phyloP scores from a whole-genome alignment of 2,113 vertebrate genomes.

The Xenopus borealis region DNA sequence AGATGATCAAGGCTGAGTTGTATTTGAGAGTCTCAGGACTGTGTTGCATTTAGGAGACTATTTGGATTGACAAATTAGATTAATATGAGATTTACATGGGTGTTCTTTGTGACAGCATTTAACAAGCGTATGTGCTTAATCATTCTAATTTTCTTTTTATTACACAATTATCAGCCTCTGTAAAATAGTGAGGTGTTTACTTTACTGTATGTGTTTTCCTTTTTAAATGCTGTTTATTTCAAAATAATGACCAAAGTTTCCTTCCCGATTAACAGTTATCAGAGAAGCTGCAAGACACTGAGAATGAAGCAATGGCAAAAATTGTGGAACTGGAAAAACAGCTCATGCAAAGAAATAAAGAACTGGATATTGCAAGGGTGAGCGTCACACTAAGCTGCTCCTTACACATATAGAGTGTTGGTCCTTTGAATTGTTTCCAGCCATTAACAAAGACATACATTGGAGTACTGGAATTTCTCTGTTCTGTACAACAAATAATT shows the following conservation, averaged over 20 bases:
- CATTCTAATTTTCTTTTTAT: no score
- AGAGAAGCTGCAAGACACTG: constrained; percentile 90
- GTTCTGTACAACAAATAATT: not conserved
- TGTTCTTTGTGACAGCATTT: no score
- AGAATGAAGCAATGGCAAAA: constrained; percentile 97
- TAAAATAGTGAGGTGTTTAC: no score
- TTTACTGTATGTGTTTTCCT: not conserved
- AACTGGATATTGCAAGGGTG: constrained; percentile 88
- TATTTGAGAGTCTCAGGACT: no score
- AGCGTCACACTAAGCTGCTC: constrained; percentile 43
- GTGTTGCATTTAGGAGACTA: no score
- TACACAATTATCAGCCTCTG: no score
- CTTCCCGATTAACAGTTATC: constrained; percentile 68
- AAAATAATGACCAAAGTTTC: not conserved
- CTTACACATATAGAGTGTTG: not conserved
- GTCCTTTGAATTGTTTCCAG: not conserved
- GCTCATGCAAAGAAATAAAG: constrained; percentile 97
- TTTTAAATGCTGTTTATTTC: not conserved
- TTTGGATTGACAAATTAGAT: no score
- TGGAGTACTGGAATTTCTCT: not conserved
- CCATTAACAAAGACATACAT: constrained; percentile 1
- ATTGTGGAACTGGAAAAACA: constrained; percentile 98
- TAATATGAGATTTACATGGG: no score
- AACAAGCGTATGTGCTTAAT: no score
- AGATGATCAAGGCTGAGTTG: no score